Evolutionary conservation across 2,888 invertebrate species (phyloP), one percentile per base, ranked within the genome.

Genomic region (Cynaeus angustus): DNA sequence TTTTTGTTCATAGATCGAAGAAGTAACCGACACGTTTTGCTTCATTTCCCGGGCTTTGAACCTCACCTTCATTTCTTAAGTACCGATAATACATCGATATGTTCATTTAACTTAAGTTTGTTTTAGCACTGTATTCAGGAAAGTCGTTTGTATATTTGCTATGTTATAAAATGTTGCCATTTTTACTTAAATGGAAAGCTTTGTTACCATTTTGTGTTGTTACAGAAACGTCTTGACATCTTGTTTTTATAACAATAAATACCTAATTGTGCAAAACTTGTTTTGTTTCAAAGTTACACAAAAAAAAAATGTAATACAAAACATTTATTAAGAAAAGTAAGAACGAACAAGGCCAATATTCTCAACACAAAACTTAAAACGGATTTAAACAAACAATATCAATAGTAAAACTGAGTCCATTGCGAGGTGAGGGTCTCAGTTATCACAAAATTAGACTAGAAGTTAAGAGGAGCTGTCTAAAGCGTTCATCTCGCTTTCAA

Each of bases 21-120:
- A 98, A 85, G 89, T 92, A 80, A 93, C 95, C 0, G 98, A 99
- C 83, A 94, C 97, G 77, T 88, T 97, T 80, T 90, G 92, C 82
- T 97, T 97, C 86, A 88, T 96, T 78, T 90, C 91, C 56, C 90
- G 91, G 83, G 88, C 92, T 33, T 86, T 96, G 70, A 89, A 89
- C 10, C 87, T 96, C 0, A 62, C 56, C 8, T 71, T 71, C 41
- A 16, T 16, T 4, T 38, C 61, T 21, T 61, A 50, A 61, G 9
- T 33, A 9, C 50, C 41, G 41, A 3, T 10, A 13, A 12, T 37
- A 41, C 41, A 41, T 12, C 13, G 41, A 12, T 41, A 3, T 45
- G 45, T 10, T 7, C 7, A 12, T 12, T 45, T 14, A 21, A 21
- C 21, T 21, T 21, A 21, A 21, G 1, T 21, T 21, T 21, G 21